A percentile compares a stretch with the other conserved stretches of the same genome.
Evolutionary conservation across 2,888 invertebrate genomes (phyloP).

Genomic region (Podabrus alpinus): DNA sequence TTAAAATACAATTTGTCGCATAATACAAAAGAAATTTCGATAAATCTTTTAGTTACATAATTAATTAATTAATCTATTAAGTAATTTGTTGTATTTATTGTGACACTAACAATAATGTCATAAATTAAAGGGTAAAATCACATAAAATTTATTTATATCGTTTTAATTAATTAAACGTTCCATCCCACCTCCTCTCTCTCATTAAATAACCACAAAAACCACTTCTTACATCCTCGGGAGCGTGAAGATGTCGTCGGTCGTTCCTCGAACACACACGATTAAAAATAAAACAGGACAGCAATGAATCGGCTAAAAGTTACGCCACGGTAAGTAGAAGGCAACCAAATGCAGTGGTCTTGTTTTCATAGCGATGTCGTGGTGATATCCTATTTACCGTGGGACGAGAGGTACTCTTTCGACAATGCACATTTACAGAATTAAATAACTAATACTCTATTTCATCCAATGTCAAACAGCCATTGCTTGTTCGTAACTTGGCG

Average conservation of each 20-base stretch:
- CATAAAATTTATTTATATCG: neutral
- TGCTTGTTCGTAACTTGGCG: constrained; percentile 37
- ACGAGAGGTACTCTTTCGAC: neutral
- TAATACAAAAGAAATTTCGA: neutral
- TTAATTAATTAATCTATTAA: neutral
- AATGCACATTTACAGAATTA: neutral
- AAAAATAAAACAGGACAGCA: neutral
- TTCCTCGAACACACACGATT: neutral
- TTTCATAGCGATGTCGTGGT: neutral
- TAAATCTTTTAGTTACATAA: neutral
- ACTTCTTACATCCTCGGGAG: neutral
- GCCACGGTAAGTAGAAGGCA: neutral
- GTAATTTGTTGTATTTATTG: neutral
- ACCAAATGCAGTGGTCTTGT: neutral
- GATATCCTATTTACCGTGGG: neutral
- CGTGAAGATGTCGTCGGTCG: neutral
- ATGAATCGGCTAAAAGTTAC: neutral
- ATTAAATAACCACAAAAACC: neutral
- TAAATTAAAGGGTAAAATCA: neutral
- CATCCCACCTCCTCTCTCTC: neutral
- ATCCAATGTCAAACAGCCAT: constrained; percentile 49
- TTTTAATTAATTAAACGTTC: neutral
- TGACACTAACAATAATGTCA: neutral
- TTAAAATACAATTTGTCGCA: neutral
- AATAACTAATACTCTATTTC: constrained; percentile 17